Evolutionary conservation across 1,140 invertebrate species (phyloP).

Genomic region (Ptiloglossa arizonensis): DNA sequence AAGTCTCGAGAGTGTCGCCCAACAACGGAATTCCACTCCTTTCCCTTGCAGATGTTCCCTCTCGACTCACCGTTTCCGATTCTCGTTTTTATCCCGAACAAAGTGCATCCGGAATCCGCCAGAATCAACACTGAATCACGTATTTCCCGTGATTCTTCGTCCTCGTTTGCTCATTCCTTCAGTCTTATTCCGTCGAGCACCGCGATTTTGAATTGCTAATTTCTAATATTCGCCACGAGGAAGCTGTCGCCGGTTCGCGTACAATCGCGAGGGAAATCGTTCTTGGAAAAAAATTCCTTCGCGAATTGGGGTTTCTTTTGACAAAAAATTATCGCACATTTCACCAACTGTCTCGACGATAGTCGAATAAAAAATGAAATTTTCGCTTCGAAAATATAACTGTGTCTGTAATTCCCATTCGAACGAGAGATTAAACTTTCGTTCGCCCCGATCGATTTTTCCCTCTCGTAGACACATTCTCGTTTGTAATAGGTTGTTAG

Average conservation of each 20-base stretch:
- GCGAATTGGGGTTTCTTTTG: not conserved
- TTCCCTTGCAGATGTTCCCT: not conserved
- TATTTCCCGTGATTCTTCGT: not conserved
- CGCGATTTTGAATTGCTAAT: not conserved
- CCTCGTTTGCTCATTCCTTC: not conserved
- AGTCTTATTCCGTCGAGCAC: not conserved
- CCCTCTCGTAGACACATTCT: too few species aligned
- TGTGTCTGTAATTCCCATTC: too few species aligned
- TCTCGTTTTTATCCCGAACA: constrained; percentile 4
- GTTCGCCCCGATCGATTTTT: too few species aligned
- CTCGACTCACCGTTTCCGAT: not conserved
- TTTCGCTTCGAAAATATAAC: too few species aligned
- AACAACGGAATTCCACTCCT: not conserved
- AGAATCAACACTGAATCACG: constrained; percentile 15
- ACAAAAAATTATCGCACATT: not conserved
- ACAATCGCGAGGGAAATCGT: too few species aligned
- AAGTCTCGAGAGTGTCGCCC: not conserved
- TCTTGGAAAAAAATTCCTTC: too few species aligned
- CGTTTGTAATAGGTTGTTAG: too few species aligned
- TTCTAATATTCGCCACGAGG: not conserved
- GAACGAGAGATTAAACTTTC: too few species aligned
- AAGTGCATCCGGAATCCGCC: not conserved
- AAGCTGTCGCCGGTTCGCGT: too few species aligned
- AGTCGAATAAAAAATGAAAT: too few species aligned
- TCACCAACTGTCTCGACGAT: too few species aligned